Conservation (phyloP, 2,113 vertebrate genomes). For the Solea senegalensis region DNA sequence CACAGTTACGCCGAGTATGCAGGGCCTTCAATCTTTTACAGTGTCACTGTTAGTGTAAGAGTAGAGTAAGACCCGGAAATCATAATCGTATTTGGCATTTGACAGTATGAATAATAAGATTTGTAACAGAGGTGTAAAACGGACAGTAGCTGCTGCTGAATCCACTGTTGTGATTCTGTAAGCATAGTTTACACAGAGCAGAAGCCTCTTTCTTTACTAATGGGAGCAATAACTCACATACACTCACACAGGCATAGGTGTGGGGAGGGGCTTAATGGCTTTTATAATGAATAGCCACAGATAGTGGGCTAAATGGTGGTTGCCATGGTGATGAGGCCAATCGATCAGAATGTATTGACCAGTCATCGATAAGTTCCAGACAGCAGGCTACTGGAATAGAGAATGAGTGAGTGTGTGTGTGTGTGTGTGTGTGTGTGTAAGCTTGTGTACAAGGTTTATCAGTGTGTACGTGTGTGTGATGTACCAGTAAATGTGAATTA, state of each 20-base stretch:
- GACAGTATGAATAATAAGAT: neutral
- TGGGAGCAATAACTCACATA: conserved; percentile 74
- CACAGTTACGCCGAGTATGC: no score
- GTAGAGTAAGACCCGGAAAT: no score
- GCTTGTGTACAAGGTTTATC: neutral
- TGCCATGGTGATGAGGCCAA: conserved; percentile 74
- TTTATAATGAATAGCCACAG: conserved; percentile 76
- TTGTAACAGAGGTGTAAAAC: neutral
- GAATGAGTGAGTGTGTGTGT: conserved; percentile 44
- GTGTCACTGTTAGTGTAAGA: no score
- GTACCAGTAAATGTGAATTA: neutral
- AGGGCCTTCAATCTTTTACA: no score
- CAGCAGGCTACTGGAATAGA: conserved; percentile 62
- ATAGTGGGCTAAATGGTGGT: conserved; percentile 76
- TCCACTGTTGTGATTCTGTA: conserved; percentile 40
- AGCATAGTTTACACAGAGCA: conserved; percentile 57
- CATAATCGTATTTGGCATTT: no score
- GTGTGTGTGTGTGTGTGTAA: conserved; percentile 7
- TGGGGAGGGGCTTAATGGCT: conserved; percentile 61
- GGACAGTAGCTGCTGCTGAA: conserved; percentile 18
- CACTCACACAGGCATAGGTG: neutral
- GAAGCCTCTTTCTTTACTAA: conserved; percentile 63
- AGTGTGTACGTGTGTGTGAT: conserved; percentile 17
- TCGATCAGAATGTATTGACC: conserved; percentile 74
- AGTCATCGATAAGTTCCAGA: conserved; percentile 73